A percentile compares a stretch with the other conserved stretches of the same genome.
Evolutionary conservation across 2,888 invertebrate species (phyloP).

Genomic region (Caenorhabditis angaria): DNA sequence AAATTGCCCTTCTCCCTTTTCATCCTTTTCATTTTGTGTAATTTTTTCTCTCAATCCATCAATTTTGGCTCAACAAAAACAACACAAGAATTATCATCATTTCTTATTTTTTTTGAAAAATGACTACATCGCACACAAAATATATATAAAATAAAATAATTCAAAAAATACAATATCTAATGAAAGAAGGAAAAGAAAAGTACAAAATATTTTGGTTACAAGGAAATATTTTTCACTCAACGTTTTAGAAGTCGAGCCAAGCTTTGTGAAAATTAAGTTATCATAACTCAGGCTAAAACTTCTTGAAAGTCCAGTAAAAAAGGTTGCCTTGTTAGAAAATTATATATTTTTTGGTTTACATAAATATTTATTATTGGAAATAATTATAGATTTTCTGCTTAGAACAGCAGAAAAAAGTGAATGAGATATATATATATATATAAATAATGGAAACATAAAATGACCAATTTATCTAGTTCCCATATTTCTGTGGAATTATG

Average conservation of each 20-base stretch:
- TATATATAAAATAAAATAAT: not conserved
- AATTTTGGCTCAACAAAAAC: not conserved
- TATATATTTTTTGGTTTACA: too few relatives aligned
- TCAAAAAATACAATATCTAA: not conserved
- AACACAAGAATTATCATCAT: not conserved
- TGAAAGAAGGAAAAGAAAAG: not conserved
- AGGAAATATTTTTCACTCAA: too few relatives aligned
- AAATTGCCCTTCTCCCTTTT: too few relatives aligned
- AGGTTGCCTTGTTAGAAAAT: too few relatives aligned
- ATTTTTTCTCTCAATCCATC: not conserved
- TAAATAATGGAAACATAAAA: not conserved
- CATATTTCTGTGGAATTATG: conserved; percentile 8
- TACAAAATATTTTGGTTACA: too few relatives aligned
- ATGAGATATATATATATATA: not conserved
- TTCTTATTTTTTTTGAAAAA: not conserved
- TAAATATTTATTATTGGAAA: not conserved
- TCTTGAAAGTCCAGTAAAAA: too few relatives aligned
- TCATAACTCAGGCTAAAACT: too few relatives aligned
- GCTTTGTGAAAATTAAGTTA: too few relatives aligned
- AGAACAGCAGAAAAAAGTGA: conserved; percentile 4
- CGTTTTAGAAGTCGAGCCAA: too few relatives aligned
- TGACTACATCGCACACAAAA: conserved; percentile 2
- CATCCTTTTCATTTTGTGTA: too few relatives aligned
- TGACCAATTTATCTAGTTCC: conserved; percentile 18
- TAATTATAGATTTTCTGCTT: not conserved